Conservation (phyloP, 1,140 invertebrate species). For the Branchinecta lynchi region DNA sequence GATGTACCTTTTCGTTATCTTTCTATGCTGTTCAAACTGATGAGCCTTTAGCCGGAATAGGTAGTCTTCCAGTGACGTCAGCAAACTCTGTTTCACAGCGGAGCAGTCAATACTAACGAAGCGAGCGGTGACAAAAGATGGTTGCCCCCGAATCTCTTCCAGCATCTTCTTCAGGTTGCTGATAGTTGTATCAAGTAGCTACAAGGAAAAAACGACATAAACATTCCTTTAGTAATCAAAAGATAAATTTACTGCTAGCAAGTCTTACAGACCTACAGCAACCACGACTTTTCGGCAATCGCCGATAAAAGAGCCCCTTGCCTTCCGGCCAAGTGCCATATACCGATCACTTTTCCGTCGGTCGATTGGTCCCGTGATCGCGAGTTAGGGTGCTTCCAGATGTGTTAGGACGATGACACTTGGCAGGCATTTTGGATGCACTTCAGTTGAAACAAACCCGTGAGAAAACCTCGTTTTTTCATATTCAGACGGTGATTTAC, state of each 20-base stretch:
- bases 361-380: no score
- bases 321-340: no score
- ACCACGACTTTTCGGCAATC: background rate
- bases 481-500: no score
- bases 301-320: background rate
- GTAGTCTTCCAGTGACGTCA: background rate
- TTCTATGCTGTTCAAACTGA: conserved; percentile 4
- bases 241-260: background rate
- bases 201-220: background rate
- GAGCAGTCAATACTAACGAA: background rate
- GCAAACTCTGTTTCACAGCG: background rate
- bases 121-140: background rate
- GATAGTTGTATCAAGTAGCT: background rate
- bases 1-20: background rate
- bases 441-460: no score
- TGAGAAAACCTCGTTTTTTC: no score
- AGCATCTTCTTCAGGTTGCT: background rate
- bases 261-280: background rate
- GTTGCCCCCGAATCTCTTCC: background rate
- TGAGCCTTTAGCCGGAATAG: background rate
- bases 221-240: background rate
- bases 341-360: no score
- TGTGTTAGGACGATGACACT: no score
- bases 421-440: no score
- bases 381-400: no score